These are phyloP conservation scores for Geodia barretti DNA, from an alignment of 37 sponge, comb jelly and placozoan genomes.

Conservation along the genomic window DNA sequence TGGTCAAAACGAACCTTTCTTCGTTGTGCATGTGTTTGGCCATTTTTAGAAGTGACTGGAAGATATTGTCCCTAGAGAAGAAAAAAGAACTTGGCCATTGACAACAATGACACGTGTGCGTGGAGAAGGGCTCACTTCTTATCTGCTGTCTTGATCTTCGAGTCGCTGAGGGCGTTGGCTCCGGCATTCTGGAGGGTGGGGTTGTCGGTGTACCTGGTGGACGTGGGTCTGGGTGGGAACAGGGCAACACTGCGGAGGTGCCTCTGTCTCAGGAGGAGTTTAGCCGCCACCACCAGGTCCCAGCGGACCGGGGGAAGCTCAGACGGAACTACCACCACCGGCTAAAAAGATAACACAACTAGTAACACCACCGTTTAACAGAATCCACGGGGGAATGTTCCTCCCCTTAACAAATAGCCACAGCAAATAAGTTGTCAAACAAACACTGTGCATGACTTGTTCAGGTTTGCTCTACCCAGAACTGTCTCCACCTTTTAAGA, in stretches of 20 bases:
- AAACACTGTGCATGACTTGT: too few relatives aligned
- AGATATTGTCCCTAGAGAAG: conserved; percentile 26
- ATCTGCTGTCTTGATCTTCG: conserved; percentile 30
- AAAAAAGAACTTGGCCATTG: background rate
- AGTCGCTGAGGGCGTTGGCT: conserved; percentile 21
- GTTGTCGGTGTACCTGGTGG: conserved; percentile 18
- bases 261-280: conserved; percentile 59
- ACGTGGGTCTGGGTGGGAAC: conserved; percentile 35
- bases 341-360: background rate
- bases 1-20: conserved; percentile 18
- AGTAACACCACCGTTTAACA: too few relatives aligned
- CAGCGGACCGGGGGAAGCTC: conserved; percentile 51
- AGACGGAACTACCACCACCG: background rate
- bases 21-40: conserved; percentile 54
- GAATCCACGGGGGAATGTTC: too few relatives aligned
- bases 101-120: too few relatives aligned
- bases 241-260: conserved; percentile 30
- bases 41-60: conserved; percentile 39
- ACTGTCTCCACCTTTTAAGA: too few relatives aligned
- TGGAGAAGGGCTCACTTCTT: background rate
- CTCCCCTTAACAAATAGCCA: too few relatives aligned
- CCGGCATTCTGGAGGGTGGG: conserved; percentile 55
- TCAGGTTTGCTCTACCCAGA: too few relatives aligned
- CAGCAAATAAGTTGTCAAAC: background rate
- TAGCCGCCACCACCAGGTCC: conserved; percentile 65